phyloP scores from a whole-genome alignment of 2,113 vertebrate genomes.

The Paedocypris sp. region DNA sequence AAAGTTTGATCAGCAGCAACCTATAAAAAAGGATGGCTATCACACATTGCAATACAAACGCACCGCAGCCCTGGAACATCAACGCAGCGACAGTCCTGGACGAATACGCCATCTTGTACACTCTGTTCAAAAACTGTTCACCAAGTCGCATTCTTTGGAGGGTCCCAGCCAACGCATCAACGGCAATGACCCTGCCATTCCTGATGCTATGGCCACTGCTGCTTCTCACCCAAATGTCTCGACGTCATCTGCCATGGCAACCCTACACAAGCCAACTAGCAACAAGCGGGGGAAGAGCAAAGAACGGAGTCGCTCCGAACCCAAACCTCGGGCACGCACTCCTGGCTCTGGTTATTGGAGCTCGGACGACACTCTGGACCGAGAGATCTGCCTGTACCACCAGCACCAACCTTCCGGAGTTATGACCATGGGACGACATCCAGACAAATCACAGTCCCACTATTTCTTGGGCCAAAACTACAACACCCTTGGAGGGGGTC shows the following conservation, averaged over 20 bases:
- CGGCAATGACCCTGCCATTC: not conserved
- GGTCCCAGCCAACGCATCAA: constrained; percentile 44
- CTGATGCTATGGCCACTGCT: constrained; percentile 1
- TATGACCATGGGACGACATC: constrained; percentile 85
- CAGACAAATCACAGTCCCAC: constrained; percentile 73
- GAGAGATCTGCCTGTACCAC: constrained; percentile 61
- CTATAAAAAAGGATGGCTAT: constrained; percentile 83
- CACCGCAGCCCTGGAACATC: constrained; percentile 69
- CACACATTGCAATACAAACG: constrained; percentile 93
- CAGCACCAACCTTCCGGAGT: constrained; percentile 73
- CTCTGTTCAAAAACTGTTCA: constrained; percentile 87
- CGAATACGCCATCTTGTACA: constrained; percentile 92
- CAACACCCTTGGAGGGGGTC: constrained; percentile 79
- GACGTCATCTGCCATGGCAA: not conserved
- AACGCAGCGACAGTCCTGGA: constrained; percentile 87
- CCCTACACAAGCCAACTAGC: constrained; percentile 61
- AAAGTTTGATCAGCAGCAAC: constrained; percentile 85
- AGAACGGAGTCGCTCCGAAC: constrained; percentile 83
- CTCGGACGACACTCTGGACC: constrained; percentile 79
- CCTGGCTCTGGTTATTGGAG: constrained; percentile 95
- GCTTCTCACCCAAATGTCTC: constrained; percentile 29
- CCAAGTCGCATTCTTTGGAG: constrained; percentile 81
- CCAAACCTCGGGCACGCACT: constrained; percentile 74
- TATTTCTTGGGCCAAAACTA: constrained; percentile 85
- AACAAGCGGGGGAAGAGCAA: constrained; percentile 85